Base-by-base conservation (phyloP, 64 coral and sea anemone species). In the Acropora tenuis region DNA sequence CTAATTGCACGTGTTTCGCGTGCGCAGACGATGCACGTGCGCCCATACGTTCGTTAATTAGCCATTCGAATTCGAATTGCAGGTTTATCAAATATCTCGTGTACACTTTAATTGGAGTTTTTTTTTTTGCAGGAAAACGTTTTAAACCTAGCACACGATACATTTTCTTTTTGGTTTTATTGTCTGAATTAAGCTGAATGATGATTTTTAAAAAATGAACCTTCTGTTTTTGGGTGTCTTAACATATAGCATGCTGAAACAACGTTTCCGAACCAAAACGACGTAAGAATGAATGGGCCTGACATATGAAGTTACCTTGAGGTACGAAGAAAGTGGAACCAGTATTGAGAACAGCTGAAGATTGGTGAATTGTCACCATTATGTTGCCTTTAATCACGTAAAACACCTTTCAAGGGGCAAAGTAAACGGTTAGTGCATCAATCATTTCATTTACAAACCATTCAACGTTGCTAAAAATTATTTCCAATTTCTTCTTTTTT, bases 241-340 rank as follows among this genome's bases (percentile, higher is more conserved):
- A 30, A 30, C 30, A 30, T 30, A 30, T 30, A 30, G 30, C 30
- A 55, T 55, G 52, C 10, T 55, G 52, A 55, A 55, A 10, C 52
- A 55, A 43, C 43, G 19, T 47, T 47, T 45, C 11, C 6, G 3
- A 78, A 12, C 5, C 43, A 78, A 1, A 16, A 20, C 11, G 47
- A 1, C 6, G 48, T 7, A 78, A 80, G 45, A 4, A 57, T 0
- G 50, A 57, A 2, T 30, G 9, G 6, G 66, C 8, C 6, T 53
- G 41, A 50, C 61, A 86, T 15, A 76, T 48, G 9, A 50, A 59
- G 18, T 79, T 91, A 94, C 95, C 95, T 84, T 90, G 79, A 48
- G 95, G 95, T 71, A 97, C 92, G 47, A 94, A 97, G 69, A 94
- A 97, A 8, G 95, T 97, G 6, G 95, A 97, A 0, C 95, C 95